Percentiles rank a stretch among this genome's conserved stretches.
Conservation (phyloP, 2,797 vertebrate species). For the Myotis daubentonii region DNA sequence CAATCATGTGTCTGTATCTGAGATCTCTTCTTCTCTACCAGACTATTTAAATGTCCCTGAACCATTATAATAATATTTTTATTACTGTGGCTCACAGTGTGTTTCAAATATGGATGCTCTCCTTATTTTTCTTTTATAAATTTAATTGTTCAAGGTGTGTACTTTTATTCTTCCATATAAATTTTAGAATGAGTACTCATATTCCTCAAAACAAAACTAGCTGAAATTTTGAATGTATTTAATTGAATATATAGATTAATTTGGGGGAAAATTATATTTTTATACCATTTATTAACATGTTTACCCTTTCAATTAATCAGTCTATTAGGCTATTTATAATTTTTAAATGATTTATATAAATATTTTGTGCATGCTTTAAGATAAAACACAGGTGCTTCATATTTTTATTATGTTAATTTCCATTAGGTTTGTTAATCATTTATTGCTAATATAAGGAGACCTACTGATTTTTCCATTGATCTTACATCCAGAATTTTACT, state of each 20-base stretch:
- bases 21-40: not conserved
- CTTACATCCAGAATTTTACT: not conserved
- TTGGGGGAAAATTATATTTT: not conserved
- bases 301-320: not conserved
- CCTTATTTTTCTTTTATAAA: not conserved
- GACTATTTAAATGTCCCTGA: not conserved
- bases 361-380: not conserved
- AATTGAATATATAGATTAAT: not conserved
- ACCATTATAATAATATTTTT: not conserved
- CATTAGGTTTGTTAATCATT: not conserved
- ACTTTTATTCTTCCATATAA: not conserved
- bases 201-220: not conserved
- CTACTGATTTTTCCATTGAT: not conserved
- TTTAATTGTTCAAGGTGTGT: not conserved
- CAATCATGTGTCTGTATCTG: not conserved
- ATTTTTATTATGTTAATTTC: not conserved
- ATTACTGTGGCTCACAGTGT: not conserved
- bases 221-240: not conserved
- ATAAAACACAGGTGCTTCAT: not conserved
- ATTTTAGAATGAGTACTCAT: not conserved
- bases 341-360: constrained; percentile 16
- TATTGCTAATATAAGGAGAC: not conserved
- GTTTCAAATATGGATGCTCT: not conserved
- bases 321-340: not conserved
- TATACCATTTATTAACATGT: not conserved